Evolutionary conservation across 2,888 invertebrate genomes (phyloP), one percentile per base, ranked within the genome.

Genomic region (Sarcophaga subvicina): DNA sequence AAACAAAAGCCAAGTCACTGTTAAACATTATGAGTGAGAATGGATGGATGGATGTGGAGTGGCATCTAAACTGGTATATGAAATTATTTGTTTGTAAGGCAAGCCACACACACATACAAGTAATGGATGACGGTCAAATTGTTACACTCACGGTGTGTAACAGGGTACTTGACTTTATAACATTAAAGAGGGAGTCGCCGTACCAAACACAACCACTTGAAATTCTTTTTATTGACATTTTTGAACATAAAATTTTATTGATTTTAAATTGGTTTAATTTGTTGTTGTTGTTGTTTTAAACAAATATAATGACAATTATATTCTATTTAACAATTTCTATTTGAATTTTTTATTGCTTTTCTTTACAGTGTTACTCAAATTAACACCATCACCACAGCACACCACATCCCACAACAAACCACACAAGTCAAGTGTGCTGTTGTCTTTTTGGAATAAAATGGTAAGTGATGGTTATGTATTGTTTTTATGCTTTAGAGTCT

Each of bases 261-360:
- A 49, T 49, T 76, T 73, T 49, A 76, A 85, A 77, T 85, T 80
- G 66, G 47, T 84, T 80, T 80, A 84, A 62, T 80, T 76, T 77
- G 20, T 76, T 77, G 4, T 54, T 54, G 14, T 14, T 49, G 3
- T 49, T 12, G 14, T 49, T 66, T 76, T 59, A 60, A 71, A 66
- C 63, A 70, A 22, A 62, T 27, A 45, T 37, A 66, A 66, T 37
- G 37, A 64, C 66, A 67, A 60, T 62, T 27, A 73, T 71, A 5
- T 79, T 70, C 47, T 37, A 37, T 70, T 62, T 54, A 2, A 14
- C 49, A 63, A 63, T 63, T 49, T 70, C 62, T 69, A 25, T 77
- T 63, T 37, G 37, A 37, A 37, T 37, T 37, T 37, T 63, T 75
- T 72, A 54, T 54, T 14, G 0, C 54, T 5, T 80, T 45, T 59